Conservation (phyloP, 2,797 vertebrate species). For the Megalops cyprinoides region DNA sequence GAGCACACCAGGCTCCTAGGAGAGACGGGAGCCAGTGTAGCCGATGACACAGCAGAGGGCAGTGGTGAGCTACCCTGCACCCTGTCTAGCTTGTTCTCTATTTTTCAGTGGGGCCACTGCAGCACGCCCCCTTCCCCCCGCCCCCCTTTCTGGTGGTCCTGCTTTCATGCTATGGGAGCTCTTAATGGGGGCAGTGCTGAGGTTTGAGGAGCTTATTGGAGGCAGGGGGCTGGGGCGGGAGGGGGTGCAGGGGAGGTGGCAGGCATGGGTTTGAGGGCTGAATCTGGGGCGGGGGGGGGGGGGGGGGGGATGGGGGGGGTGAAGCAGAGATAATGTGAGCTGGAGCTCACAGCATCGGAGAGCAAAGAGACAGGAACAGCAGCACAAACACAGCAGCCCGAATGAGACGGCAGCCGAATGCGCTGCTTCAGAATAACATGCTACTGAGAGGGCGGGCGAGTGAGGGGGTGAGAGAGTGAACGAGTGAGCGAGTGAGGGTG, state of each 20-base stretch:
- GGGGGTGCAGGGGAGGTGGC: not conserved
- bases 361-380: not conserved
- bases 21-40: not conserved
- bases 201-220: not conserved
- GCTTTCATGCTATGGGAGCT: not conserved
- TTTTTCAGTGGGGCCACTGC: not conserved
- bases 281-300: too few species aligned
- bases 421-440: too few species aligned
- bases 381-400: constrained; percentile 1
- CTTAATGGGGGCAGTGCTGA: not conserved
- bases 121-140: too few species aligned
- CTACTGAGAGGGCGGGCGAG: not conserved
- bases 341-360: not conserved
- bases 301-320: not conserved
- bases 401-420: not conserved
- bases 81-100: not conserved
- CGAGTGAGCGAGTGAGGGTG: not conserved
- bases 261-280: too few species aligned
- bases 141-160: constrained; percentile 9
- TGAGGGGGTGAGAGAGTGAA: not conserved
- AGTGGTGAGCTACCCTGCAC: too few species aligned
- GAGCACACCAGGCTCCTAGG: too few species aligned
- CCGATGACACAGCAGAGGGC: not conserved
- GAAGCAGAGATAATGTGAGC: too few species aligned
- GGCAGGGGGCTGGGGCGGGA: not conserved